A percentile compares a stretch with the other conserved stretches of the same genome.
These are phyloP conservation scores for Phengaris alcon DNA, from an alignment of 2,888 invertebrate genomes.

Conservation along the genomic window DNA sequence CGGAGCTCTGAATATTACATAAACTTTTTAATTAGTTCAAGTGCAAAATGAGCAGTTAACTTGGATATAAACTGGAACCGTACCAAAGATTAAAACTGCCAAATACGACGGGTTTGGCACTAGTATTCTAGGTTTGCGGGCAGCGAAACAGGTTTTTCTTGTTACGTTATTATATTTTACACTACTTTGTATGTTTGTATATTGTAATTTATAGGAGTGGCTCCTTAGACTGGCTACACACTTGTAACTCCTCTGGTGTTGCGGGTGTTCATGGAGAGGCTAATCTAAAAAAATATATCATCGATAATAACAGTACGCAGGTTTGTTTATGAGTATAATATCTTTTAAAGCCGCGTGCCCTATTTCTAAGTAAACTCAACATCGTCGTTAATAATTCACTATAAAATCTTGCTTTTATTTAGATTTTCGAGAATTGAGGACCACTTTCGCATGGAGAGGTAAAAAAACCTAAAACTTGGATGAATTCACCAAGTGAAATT, in stretches of 20 bases:
- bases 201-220: no score
- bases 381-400: background rate
- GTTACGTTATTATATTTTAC: background rate
- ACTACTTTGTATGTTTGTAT: no score
- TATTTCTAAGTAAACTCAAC: background rate
- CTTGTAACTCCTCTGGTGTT: no score
- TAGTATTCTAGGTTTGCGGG: background rate
- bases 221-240: no score
- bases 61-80: slow-evolving; percentile 7
- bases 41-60: slow-evolving; percentile 22
- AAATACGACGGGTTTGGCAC: slow-evolving; percentile 26
- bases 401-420: background rate
- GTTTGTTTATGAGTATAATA: no score
- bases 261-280: no score
- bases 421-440: background rate
- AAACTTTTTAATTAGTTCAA: slow-evolving; percentile 28
- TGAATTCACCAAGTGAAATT: background rate
- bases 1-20: slow-evolving; percentile 11
- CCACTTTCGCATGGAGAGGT: background rate
- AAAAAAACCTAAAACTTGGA: background rate
- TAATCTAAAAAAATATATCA: no score
- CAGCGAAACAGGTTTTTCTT: background rate
- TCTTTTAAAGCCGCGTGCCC: no score
- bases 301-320: no score
- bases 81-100: slow-evolving; percentile 21